Evolutionary conservation across 2,888 invertebrate genomes (phyloP), one percentile per base, ranked within the genome.

Genomic region (Eilema griseolum): DNA sequence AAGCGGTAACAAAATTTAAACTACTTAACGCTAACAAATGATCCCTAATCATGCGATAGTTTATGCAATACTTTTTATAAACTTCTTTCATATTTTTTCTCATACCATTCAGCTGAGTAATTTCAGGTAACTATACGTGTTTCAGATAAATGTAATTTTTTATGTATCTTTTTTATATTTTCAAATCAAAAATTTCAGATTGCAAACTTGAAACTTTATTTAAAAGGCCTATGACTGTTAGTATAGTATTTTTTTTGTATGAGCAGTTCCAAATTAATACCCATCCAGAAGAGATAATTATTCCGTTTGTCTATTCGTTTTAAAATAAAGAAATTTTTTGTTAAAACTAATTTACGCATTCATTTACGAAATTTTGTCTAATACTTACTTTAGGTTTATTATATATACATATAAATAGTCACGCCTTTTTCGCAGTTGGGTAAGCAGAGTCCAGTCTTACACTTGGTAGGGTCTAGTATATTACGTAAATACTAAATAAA

Each of bases 1-100:
- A 79, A 73, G 67, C 75, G 66, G 71, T 81, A 73, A 79, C 73
- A 67, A 70, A 79, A 68, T 74, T 77, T 66, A 79, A 81, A 81
- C 72, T 80, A 71, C 74, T 70, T 37, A 59, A 52, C 26, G 69
- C 62, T 73, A 75, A 75, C 65, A 61, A 77, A 80, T 66, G 65
- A 62, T 64, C 61, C 65, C 60, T 71, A 67, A 77, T 67, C 80
- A 80, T 82, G 80, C 82, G 46, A 77, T 37, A 66, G 24, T 10
- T 46, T 23, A 26, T 56, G 28, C 28, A 3, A n/a, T 31, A 41
- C 14, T 37, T 65, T 66, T 23, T 66, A 23, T 61, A 23, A 37
- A 61, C 24, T 23, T 23, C 12, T 62, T 62, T 41, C 37, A n/a
- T 52, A n/a, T n/a, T 52, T 52, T 61, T 61, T 14, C 61, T 61